Evolutionary conservation across 2,113 vertebrate genomes (phyloP).

Genomic region (Rhinoptilus africanus): DNA sequence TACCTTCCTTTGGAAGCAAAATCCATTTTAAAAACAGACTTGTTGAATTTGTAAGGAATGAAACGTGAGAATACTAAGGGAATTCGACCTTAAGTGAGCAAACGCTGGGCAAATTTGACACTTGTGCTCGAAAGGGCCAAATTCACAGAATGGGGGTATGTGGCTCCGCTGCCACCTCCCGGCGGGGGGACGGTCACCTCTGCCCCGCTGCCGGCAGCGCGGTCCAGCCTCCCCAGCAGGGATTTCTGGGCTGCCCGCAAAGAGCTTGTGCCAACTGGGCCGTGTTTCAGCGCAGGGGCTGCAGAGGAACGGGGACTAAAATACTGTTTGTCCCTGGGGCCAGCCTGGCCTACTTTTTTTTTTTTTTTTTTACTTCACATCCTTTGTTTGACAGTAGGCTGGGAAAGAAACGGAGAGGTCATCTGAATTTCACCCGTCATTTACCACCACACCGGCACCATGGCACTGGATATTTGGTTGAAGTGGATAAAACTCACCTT

Average conservation of each 20-base stretch:
- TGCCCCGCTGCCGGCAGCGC: fast-evolving
- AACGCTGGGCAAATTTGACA: background rate
- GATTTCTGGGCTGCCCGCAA: background rate
- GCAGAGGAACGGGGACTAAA: background rate
- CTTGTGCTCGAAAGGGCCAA: background rate
- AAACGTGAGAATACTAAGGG: fast-evolving
- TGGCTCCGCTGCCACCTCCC: background rate
- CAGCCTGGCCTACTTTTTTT: background rate
- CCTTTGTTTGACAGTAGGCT: background rate
- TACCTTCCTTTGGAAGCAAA: background rate
- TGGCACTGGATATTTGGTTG: fast-evolving
- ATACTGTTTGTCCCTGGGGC: background rate
- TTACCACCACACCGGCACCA: background rate
- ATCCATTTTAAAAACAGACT: background rate
- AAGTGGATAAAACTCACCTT: background rate
- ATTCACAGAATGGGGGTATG: fast-evolving
- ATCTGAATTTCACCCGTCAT: background rate
- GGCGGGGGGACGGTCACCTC: fast-evolving
- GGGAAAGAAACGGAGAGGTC: background rate
- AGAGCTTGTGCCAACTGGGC: background rate
- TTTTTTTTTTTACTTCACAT: background rate
- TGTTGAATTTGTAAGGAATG: background rate
- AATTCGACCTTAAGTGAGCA: background rate
- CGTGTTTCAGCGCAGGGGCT: background rate
- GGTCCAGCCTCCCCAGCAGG: background rate